Percentiles rank a stretch among this genome's conserved stretches.
These are phyloP conservation scores for Nomada hirtipes DNA, from an alignment of 2,888 invertebrate species.

Conservation along the genomic window DNA sequence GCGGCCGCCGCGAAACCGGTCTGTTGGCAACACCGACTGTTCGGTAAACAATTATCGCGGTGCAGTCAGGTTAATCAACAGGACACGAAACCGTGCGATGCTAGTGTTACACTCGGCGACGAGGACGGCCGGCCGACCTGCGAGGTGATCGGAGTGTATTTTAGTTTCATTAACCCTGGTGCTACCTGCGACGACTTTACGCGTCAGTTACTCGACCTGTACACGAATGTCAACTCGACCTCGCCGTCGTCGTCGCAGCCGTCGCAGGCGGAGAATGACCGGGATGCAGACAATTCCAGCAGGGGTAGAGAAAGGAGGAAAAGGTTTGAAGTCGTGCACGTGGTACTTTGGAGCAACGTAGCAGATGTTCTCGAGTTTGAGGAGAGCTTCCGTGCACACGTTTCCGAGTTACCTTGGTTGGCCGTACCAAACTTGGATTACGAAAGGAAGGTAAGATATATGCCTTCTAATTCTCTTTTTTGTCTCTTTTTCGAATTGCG, in stretches of 20 bases:
- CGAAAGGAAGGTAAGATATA: conserved; percentile 88
- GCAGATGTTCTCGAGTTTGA: conserved; percentile 88
- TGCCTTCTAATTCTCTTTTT: neutral
- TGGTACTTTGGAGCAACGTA: conserved; percentile 89
- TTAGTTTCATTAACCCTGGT: conserved; percentile 90
- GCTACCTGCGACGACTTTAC: conserved; percentile 89
- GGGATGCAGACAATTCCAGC: conserved; percentile 72
- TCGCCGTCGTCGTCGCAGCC: conserved; percentile 3
- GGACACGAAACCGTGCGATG: conserved; percentile 66
- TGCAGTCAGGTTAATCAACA: conserved; percentile 74
- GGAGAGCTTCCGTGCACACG: conserved; percentile 87
- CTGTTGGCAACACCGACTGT: conserved; percentile 81
- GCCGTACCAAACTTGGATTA: conserved; percentile 90
- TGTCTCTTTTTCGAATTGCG: neutral
- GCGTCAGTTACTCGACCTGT: conserved; percentile 87
- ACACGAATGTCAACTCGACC: conserved; percentile 77
- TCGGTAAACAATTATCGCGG: conserved; percentile 80
- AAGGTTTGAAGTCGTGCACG: conserved; percentile 88
- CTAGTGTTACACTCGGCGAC: conserved; percentile 67
- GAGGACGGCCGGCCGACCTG: conserved; percentile 72
- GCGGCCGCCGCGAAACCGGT: conserved; percentile 56
- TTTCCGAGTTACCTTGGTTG: conserved; percentile 89
- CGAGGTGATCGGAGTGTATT: conserved; percentile 88
- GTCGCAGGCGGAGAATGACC: conserved; percentile 45
- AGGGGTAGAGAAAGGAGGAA: conserved; percentile 82